phyloP scores from a whole-genome alignment of 2,888 invertebrate species.

The Eilema depressum region DNA sequence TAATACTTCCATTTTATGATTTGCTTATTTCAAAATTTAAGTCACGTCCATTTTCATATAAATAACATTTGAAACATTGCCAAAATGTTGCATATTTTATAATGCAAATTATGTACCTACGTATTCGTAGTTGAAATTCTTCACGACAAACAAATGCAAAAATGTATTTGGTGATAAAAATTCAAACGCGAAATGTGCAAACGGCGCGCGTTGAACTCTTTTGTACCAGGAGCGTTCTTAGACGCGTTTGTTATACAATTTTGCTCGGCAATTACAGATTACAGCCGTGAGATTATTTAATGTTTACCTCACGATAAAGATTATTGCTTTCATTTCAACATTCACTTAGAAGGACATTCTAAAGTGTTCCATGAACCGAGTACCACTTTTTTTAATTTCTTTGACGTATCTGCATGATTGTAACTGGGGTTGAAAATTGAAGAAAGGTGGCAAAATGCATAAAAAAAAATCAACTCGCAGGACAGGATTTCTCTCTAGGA shows the following conservation, averaged over 20 bases:
- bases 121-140: conserved; percentile 4
- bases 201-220: conserved; percentile 68
- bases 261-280: conserved; percentile 36
- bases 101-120: conserved; percentile 9
- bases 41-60: conserved; percentile 4
- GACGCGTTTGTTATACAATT: conserved; percentile 31
- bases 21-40: conserved; percentile 13
- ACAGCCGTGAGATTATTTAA: conserved; percentile 35
- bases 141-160: conserved; percentile 19
- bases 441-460: too few species aligned
- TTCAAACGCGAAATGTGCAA: conserved; percentile 36
- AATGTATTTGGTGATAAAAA: conserved; percentile 26
- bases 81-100: conserved; percentile 9
- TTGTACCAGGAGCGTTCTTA: conserved; percentile 51
- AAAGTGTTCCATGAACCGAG: background rate
- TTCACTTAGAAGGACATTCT: background rate
- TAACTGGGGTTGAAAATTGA: too few species aligned
- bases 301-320: conserved; percentile 40
- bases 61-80: conserved; percentile 17
- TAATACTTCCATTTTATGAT: background rate
- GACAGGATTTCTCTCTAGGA: too few species aligned
- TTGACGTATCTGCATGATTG: too few species aligned
- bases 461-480: too few species aligned
- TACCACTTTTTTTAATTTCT: too few species aligned
- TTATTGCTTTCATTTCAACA: conserved; percentile 22